Conservation (phyloP, 2,888 invertebrate species). For the Catocala sponsa region DNA sequence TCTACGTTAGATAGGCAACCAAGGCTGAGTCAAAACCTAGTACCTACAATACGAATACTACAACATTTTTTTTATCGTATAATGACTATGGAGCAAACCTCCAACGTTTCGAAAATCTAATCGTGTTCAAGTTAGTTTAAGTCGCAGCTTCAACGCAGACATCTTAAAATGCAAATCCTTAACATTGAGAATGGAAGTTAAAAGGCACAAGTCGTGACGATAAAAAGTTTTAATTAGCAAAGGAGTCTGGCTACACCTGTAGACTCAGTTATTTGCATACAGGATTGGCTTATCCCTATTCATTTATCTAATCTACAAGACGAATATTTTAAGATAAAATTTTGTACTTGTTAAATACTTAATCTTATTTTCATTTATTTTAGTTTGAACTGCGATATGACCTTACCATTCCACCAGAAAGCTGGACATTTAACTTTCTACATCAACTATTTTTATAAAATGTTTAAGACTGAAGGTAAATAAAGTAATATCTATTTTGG, state of each 20-base stretch:
- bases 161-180: slow-evolving; percentile 44
- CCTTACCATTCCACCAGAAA: too few species aligned
- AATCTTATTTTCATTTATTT: background rate
- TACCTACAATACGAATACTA: too few species aligned
- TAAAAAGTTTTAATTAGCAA: slow-evolving; percentile 62
- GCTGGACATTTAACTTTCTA: too few species aligned
- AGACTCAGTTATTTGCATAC: slow-evolving; percentile 45
- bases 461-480: too few species aligned
- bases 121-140: slow-evolving; percentile 25
- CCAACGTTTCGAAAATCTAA: slow-evolving; percentile 14
- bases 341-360: background rate
- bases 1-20: too few species aligned
- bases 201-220: slow-evolving; percentile 43
- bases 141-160: slow-evolving; percentile 14
- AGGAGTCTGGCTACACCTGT: slow-evolving; percentile 51
- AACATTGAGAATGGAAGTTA: slow-evolving; percentile 37
- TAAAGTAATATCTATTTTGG: too few species aligned
- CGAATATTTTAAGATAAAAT: background rate
- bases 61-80: too few species aligned
- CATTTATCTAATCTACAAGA: slow-evolving; percentile 8
- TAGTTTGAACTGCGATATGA: too few species aligned
- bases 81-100: background rate
- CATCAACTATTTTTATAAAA: too few species aligned
- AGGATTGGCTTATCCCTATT: slow-evolving; percentile 12
- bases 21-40: too few species aligned